Conservation (phyloP, 2,888 invertebrate species). For the Netelia melanura region DNA sequence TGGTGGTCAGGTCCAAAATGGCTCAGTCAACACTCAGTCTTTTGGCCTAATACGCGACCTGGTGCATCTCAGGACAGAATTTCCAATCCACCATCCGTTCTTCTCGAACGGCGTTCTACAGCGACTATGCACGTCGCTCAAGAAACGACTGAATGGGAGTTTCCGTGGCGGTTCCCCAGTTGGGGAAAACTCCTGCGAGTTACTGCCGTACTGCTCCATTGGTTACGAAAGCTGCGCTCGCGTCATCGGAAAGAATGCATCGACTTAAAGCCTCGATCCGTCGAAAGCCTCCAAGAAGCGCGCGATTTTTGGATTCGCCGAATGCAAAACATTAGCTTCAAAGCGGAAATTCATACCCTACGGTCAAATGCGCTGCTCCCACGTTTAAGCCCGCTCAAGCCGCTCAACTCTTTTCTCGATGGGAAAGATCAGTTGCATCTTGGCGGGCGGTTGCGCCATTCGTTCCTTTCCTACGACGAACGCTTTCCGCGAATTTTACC, state of each 20-base stretch:
- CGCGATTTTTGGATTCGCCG: slow-evolving; percentile 24
- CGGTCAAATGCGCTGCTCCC: slow-evolving; percentile 1
- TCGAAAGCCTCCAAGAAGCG: neutral
- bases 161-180: neutral
- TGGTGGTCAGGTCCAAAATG: slow-evolving; percentile 72
- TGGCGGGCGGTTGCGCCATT: slow-evolving; percentile 23
- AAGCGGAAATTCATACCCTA: slow-evolving; percentile 28
- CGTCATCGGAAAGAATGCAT: neutral
- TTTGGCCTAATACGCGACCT: slow-evolving; percentile 33
- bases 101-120: neutral
- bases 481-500: too few species aligned
- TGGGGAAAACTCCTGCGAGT: neutral
- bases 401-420: slow-evolving; percentile 53
- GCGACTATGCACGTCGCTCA: neutral
- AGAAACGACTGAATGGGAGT: neutral
- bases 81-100: neutral
- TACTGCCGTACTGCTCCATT: neutral
- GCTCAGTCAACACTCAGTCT: slow-evolving; percentile 42
- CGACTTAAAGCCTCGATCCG: neutral
- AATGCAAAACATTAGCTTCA: slow-evolving; percentile 7
- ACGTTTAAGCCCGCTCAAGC: slow-evolving; percentile 23
- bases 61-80: neutral
- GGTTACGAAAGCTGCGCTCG: slow-evolving; percentile 7
- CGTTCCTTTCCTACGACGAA: too few species aligned
- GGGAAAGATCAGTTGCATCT: slow-evolving; percentile 30